A percentile compares a stretch with the other conserved stretches of the same genome.
phyloP scores from a whole-genome alignment of 2,113 vertebrate species.

The Rhagologus leucostigma region DNA sequence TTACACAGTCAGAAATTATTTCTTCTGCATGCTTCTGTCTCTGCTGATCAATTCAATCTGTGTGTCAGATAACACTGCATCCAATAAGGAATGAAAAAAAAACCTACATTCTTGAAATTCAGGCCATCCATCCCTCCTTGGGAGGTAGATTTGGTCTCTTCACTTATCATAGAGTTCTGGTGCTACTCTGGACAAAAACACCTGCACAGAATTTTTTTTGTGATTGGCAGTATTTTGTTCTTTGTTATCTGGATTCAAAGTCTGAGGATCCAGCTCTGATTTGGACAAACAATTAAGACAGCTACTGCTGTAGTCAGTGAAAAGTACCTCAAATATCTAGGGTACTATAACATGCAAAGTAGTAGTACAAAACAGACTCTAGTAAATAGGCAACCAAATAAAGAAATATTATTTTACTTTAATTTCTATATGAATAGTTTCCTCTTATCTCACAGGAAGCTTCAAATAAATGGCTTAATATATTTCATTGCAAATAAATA shows the following conservation, averaged over 20 bases:
- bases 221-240: not conserved
- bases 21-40: not conserved
- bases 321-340: not conserved
- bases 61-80: not conserved
- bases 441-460: not conserved
- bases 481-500: not conserved
- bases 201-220: not conserved
- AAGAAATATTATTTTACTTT: not conserved
- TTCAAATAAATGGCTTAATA: not conserved
- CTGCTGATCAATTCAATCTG: not conserved
- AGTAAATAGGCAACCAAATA: not conserved
- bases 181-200: not conserved
- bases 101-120: not conserved
- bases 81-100: not conserved
- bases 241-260: not conserved
- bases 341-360: not conserved
- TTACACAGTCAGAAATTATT: not conserved
- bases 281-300: not conserved
- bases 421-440: not conserved
- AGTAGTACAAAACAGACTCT: not conserved
- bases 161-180: not conserved
- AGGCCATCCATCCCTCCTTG: no score
- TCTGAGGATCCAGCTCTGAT: not conserved
- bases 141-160: not conserved
- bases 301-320: not conserved